Conservation (phyloP, 2,113 vertebrate genomes). For the Gavialis gangeticus region DNA sequence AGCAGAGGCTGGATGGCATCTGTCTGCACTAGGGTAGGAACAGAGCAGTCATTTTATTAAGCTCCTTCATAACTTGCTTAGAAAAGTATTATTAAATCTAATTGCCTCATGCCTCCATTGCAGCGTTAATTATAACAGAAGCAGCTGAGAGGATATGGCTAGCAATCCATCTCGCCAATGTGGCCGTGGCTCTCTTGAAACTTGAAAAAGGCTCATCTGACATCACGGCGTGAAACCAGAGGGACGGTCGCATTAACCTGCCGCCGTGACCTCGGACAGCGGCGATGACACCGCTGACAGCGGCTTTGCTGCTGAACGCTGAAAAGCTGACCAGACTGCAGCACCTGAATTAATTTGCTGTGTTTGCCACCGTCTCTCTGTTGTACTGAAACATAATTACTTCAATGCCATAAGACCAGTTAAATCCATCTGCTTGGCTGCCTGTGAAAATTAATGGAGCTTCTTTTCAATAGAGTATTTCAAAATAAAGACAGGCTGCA, state of each 20-base stretch:
- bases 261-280: neutral
- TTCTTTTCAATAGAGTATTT: neutral
- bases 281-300: neutral
- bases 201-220: neutral
- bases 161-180: conserved; percentile 33
- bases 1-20: no score
- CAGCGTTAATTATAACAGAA: conserved; percentile 57
- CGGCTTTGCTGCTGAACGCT: neutral
- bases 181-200: neutral
- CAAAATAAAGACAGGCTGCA: neutral
- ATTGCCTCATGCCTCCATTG: conserved; percentile 43
- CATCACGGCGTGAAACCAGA: neutral
- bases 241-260: neutral
- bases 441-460: conserved; percentile 36
- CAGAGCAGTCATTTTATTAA: conserved; percentile 28
- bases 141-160: neutral
- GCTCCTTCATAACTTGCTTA: conserved; percentile 58
- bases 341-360: conserved; percentile 48
- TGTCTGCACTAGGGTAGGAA: no score
- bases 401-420: conserved; percentile 30
- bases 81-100: conserved; percentile 65
- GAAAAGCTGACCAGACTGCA: neutral
- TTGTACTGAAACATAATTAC: conserved; percentile 56
- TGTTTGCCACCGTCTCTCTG: neutral
- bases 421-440: conserved; percentile 53